These are phyloP conservation scores for Hemibagrus wyckioides DNA, from an alignment of 2,113 vertebrate genomes.

Conservation along the genomic window DNA sequence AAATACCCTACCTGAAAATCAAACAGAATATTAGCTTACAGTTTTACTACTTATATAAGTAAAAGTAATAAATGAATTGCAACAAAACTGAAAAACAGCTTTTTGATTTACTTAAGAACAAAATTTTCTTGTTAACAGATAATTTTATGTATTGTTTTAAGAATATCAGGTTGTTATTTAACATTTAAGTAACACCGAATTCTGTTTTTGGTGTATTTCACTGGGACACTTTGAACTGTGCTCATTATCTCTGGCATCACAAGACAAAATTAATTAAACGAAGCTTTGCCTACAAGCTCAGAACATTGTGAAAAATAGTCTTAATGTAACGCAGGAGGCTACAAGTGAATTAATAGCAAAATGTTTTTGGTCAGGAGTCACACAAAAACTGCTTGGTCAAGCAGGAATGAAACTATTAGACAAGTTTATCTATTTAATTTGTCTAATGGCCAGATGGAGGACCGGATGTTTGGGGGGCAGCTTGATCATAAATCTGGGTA, in stretches of 20 bases:
- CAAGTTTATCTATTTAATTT: constrained; percentile 36
- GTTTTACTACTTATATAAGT: background rate
- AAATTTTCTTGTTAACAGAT: no score
- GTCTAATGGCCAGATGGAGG: constrained; percentile 46
- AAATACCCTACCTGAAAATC: background rate
- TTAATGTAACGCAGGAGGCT: constrained; percentile 7
- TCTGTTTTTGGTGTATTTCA: background rate
- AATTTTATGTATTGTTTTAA: background rate
- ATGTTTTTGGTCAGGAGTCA: background rate
- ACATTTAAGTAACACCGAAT: background rate
- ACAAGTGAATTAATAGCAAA: constrained; percentile 16
- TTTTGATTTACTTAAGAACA: no score
- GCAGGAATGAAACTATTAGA: constrained; percentile 42
- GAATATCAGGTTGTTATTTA: background rate
- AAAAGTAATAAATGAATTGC: background rate
- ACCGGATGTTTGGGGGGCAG: constrained; percentile 32
- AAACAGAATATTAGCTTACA: background rate
- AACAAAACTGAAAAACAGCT: background rate
- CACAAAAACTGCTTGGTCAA: constrained; percentile 35
- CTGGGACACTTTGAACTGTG: background rate
- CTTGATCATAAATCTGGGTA: constrained; percentile 34
- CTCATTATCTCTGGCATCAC: constrained; percentile 6
- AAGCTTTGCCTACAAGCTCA: constrained; percentile 26
- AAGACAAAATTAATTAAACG: constrained; percentile 35
- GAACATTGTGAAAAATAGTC: background rate